Evolutionary conservation across 1,140 invertebrate genomes (phyloP), one percentile per base, ranked within the genome.

Genomic region (Papilio machaon): DNA sequence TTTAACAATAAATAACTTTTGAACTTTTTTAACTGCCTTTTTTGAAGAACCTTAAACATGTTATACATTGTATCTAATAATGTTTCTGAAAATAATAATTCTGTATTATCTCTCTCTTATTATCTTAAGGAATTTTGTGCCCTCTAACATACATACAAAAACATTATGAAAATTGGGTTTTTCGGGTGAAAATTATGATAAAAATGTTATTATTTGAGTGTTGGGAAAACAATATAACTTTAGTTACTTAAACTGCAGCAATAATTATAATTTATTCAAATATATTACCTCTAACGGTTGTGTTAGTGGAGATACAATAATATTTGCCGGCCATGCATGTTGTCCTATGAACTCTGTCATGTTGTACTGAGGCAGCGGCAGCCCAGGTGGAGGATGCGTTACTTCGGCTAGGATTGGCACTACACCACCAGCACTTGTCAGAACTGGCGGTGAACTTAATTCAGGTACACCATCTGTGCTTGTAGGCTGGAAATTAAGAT

Each of bases 341-440:
- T 92, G 94, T 49, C 90, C 90, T 47, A 95, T 90, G 73, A 88
- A 95, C 74, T 95, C 93, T 74, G 87, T 88, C 82, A 94, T 90
- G 82, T 91, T 92, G 79, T 95, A 95, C 78, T 92, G 94, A 81
- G 92, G 93, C 49, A 95, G 84, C 7, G 93, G 89, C 49, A 94
- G 73, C 0, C 93, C 92, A 23, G 91, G 90, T 13, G 93, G 94
- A 2, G 92, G 90, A 76, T 92, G 92, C 46, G 91, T 82, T 38
- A 94, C 91, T 81, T 94, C 92, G 35, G 87, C 85, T n/a, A 94
- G 80, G 76, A 94, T 88, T 9, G 92, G 88, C 70, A 92, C 87
- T 64, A 93, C 86, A 76, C 84, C 86, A 23, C 89, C 90, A 11
- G 89, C 81, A 38, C 90, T 85, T 43, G 85, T 89, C n/a, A 93